phyloP scores from a whole-genome alignment of 2,888 invertebrate genomes.

The Dasysyrphus tricinctus region DNA sequence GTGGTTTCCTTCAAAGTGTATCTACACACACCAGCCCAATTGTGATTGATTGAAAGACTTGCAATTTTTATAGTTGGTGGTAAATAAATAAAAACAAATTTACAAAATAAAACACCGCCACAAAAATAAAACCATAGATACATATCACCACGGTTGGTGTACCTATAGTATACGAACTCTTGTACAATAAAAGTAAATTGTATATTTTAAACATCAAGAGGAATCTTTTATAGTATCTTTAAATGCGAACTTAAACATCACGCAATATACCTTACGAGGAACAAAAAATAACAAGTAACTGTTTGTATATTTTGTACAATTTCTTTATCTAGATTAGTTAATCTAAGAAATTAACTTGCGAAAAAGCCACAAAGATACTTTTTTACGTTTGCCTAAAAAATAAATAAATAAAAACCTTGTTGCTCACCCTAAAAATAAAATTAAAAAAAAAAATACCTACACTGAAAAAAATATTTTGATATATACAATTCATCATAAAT shows the following conservation, averaged over 20 bases:
- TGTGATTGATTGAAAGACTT: conserved; percentile 69
- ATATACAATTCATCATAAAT: too few relatives aligned
- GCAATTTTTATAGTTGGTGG: background rate
- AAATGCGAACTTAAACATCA: conserved; percentile 48
- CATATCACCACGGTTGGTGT: conserved; percentile 50
- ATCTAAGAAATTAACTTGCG: conserved; percentile 75
- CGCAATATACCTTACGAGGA: conserved; percentile 40
- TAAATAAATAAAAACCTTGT: conserved; percentile 31
- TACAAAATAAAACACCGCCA: conserved; percentile 21
- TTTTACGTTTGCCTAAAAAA: conserved; percentile 14
- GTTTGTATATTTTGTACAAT: conserved; percentile 42
- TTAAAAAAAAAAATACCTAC: conserved; percentile 8
- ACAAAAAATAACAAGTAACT: conserved; percentile 28
- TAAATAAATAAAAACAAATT: conserved; percentile 10
- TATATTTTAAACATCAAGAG: conserved; percentile 35
- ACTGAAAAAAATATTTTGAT: conserved; percentile 1
- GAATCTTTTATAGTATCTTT: conserved; percentile 64
- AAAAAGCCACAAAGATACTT: conserved; percentile 64
- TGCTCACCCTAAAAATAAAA: conserved; percentile 59
- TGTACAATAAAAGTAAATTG: background rate
- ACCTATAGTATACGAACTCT: background rate
- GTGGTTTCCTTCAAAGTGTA: conserved; percentile 57
- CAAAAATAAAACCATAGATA: conserved; percentile 63
- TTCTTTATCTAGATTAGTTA: conserved; percentile 70
- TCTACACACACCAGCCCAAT: conserved; percentile 18